A percentile compares a stretch with the other conserved stretches of the same genome.
Conservation (phyloP, 2,888 invertebrate genomes). For the Tenthredo notha region DNA sequence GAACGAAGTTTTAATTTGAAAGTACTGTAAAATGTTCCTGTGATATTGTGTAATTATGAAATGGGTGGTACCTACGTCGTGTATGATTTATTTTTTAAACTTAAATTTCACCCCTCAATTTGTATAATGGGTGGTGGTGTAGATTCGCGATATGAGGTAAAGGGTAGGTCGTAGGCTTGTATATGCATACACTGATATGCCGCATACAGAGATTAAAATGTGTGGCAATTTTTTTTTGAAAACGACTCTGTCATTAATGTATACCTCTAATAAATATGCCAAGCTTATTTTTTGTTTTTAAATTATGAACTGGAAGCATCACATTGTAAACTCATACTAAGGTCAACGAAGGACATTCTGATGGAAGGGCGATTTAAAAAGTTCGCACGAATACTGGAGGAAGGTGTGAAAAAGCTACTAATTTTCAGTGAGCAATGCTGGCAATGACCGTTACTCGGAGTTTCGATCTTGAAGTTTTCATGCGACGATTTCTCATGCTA, state of each 20-base stretch:
- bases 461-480: background rate
- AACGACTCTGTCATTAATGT: background rate
- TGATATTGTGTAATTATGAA: background rate
- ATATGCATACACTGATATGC: background rate
- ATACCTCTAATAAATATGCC: background rate
- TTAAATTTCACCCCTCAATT: background rate
- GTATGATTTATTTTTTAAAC: background rate
- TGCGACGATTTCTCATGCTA: background rate
- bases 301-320: conserved; percentile 9
- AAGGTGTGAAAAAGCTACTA: background rate
- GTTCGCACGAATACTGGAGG: background rate
- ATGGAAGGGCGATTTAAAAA: background rate
- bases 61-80: background rate
- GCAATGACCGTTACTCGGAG: background rate
- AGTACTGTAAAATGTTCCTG: background rate
- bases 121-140: background rate
- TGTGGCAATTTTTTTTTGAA: background rate
- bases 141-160: conserved; percentile 13
- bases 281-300: conserved; percentile 11
- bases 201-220: background rate
- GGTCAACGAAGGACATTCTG: background rate
- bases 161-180: background rate
- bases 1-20: background rate
- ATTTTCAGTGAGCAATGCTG: background rate
- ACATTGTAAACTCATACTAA: background rate